Conservation (phyloP, 2,888 invertebrate species). For the Thymelicus acteon region DNA sequence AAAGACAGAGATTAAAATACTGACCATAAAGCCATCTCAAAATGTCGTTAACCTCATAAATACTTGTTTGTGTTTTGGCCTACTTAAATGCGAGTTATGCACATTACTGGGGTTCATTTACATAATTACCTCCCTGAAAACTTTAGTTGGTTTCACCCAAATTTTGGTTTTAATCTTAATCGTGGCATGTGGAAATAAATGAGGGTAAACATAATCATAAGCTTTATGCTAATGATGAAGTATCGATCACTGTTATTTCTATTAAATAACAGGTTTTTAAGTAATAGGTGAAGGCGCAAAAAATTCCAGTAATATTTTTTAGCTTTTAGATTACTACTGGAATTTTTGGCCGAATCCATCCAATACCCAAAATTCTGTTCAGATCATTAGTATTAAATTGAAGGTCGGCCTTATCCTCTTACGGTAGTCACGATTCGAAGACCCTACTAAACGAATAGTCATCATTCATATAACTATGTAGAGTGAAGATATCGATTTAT, state of each 20-base stretch:
- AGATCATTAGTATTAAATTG: no score
- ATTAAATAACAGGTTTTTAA: no score
- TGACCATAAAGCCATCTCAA: conserved; percentile 23
- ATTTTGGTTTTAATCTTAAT: conserved; percentile 45
- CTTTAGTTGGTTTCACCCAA: conserved; percentile 44
- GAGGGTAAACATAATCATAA: conserved; percentile 23
- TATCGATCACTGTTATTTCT: neutral
- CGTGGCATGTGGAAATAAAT: conserved; percentile 40
- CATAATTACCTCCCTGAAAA: conserved; percentile 47
- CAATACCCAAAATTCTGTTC: no score
- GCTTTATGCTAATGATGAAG: neutral
- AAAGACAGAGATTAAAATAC: conserved; percentile 14
- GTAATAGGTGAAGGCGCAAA: no score
- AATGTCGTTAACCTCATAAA: conserved; percentile 44
- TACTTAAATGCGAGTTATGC: conserved; percentile 49
- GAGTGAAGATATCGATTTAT: no score
- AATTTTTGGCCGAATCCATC: no score
- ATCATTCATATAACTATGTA: no score
- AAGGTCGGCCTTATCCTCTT: no score
- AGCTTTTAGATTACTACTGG: no score
- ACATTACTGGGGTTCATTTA: conserved; percentile 48
- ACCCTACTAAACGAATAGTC: no score
- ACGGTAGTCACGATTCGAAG: no score
- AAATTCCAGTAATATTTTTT: no score
- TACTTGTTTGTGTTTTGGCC: conserved; percentile 44